These are phyloP conservation scores for Cyprinus carpio DNA, from an alignment of 2,113 vertebrate genomes.

Conservation along the genomic window DNA sequence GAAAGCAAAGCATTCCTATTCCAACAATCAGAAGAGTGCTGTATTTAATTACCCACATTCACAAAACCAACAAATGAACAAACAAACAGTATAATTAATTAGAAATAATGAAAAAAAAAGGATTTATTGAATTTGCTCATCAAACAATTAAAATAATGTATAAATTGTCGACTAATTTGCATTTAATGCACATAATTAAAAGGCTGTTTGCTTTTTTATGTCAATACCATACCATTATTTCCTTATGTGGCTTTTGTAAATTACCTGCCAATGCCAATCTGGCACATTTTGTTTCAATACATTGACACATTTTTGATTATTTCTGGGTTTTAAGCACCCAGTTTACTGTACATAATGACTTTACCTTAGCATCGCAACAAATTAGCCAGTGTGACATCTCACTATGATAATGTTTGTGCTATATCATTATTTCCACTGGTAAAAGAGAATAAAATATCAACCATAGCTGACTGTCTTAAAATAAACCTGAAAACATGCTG, in stretches of 20 bases:
- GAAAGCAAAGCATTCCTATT: neutral
- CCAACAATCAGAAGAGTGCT: neutral
- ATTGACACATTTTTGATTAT: neutral
- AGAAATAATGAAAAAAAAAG: neutral
- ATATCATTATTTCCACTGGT: slow-evolving; percentile 41
- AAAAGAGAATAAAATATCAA: slow-evolving; percentile 45
- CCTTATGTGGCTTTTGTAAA: neutral
- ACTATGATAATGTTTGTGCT: slow-evolving; percentile 17
- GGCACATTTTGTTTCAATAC: neutral
- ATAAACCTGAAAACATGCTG: slow-evolving; percentile 51
- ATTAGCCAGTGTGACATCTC: neutral
- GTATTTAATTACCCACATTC: neutral
- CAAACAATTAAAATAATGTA: neutral
- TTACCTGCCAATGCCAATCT: neutral
- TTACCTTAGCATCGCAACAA: neutral
- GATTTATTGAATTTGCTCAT: neutral
- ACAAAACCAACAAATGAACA: neutral
- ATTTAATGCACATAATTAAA: neutral
- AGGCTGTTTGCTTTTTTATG: neutral
- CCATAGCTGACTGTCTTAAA: slow-evolving; percentile 44
- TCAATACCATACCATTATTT: neutral
- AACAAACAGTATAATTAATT: neutral
- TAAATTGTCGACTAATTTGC: neutral
- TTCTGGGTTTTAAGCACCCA: neutral
- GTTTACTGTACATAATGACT: slow-evolving; percentile 3